phyloP scores from a whole-genome alignment of 2,797 vertebrate genomes.

The Loris lydekkerianus region DNA sequence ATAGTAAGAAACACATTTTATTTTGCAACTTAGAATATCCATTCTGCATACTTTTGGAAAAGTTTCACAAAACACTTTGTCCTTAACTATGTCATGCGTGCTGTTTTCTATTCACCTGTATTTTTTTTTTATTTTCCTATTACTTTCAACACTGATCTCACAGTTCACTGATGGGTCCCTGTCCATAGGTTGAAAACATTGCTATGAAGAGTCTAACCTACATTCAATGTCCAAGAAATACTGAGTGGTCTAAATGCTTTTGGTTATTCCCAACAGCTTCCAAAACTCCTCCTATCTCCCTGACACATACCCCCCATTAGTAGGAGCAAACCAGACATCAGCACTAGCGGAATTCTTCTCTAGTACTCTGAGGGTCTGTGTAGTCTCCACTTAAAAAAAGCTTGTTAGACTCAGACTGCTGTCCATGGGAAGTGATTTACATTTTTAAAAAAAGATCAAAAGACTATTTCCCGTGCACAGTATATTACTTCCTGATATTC shows the following conservation, averaged over 20 bases:
- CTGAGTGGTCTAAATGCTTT: background rate
- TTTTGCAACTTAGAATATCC: background rate
- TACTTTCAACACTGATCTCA: background rate
- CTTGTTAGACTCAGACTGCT: conserved; percentile 75
- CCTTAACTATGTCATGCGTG: background rate
- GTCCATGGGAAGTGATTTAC: conserved; percentile 79
- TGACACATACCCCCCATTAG: background rate
- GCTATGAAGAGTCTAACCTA: background rate
- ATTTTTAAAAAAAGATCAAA: conserved; percentile 70
- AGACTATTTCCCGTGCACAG: conserved; percentile 82
- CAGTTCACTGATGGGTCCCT: background rate
- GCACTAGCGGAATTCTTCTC: conserved; percentile 61
- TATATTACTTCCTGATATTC: conserved; percentile 88
- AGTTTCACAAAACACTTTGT: background rate
- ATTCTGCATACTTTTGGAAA: background rate
- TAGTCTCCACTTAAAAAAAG: conserved; percentile 69
- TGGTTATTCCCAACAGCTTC: background rate
- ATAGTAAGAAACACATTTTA: background rate
- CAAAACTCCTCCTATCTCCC: background rate
- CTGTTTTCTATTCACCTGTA: background rate
- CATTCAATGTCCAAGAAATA: background rate
- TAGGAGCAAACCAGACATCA: conserved; percentile 72
- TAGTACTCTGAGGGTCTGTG: conserved; percentile 77
- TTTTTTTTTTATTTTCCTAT: background rate
- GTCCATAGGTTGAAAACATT: background rate